A percentile compares a stretch with the other conserved stretches of the same genome.
phyloP scores from a whole-genome alignment of 1,140 invertebrate genomes.

The Ceratina australensis region DNA sequence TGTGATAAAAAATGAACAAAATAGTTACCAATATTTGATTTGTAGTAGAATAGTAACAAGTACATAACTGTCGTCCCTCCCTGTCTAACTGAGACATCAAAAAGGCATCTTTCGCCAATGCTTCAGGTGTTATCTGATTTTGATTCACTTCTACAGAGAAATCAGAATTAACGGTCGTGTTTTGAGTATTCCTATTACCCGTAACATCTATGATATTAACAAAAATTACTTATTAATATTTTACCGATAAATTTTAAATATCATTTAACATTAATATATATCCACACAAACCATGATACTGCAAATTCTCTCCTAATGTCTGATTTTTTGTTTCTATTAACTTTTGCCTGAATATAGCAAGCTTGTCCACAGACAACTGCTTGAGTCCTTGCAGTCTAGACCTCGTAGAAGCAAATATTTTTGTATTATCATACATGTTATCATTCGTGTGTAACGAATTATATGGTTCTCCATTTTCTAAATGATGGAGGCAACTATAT shows the following conservation, averaged over 20 bases:
- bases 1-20: conserved; percentile 16
- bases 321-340: conserved; percentile 82
- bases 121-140: conserved; percentile 64
- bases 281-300: conserved; percentile 38
- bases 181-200: conserved; percentile 62
- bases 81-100: conserved; percentile 78
- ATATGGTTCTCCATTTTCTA: conserved; percentile 73
- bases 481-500: conserved; percentile 81
- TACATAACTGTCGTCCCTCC: conserved; percentile 78
- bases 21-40: conserved; percentile 78
- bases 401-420: conserved; percentile 78
- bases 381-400: conserved; percentile 83
- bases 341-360: conserved; percentile 83
- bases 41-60: conserved; percentile 77
- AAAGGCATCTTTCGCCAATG: conserved; percentile 74
- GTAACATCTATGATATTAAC: conserved; percentile 65
- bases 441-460: conserved; percentile 60
- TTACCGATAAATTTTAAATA: background rate
- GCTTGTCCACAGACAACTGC: conserved; percentile 84
- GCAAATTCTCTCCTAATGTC: conserved; percentile 63
- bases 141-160: conserved; percentile 45
- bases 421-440: conserved; percentile 72
- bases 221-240: background rate
- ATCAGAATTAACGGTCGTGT: conserved; percentile 51
- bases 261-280: background rate